Conservation (phyloP, 1,140 invertebrate genomes). For the Pteromalus puparum region DNA sequence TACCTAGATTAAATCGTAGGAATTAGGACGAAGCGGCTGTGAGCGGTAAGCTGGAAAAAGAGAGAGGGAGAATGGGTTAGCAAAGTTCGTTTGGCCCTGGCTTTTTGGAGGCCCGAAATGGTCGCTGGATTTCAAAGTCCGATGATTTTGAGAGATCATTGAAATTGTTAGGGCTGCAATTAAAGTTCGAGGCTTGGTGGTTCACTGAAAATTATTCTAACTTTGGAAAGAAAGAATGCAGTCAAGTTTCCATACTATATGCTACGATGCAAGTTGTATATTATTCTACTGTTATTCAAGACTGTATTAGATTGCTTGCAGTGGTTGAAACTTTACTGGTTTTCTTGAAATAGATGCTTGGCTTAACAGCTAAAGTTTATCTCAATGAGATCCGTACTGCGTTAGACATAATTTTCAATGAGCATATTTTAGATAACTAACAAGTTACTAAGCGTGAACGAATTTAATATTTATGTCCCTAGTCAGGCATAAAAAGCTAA, state of each 20-base stretch:
- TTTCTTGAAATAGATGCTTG: neutral
- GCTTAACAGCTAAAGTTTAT: neutral
- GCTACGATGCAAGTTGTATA: neutral
- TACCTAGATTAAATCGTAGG: slow-evolving; percentile 37
- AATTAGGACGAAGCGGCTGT: neutral
- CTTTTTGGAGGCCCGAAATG: neutral
- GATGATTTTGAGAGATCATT: too few species aligned
- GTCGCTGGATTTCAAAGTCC: neutral
- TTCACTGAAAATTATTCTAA: neutral
- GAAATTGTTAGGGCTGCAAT: too few species aligned
- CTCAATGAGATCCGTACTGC: neutral
- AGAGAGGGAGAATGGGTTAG: neutral
- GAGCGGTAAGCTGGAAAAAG: neutral
- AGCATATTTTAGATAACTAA: neutral
- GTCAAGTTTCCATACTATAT: too few species aligned
- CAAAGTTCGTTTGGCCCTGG: neutral
- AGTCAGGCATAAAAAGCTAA: too few species aligned
- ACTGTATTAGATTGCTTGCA: neutral
- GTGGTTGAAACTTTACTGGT: neutral
- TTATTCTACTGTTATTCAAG: neutral
- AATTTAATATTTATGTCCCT: too few species aligned
- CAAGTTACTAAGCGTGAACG: too few species aligned
- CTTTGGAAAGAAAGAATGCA: neutral
- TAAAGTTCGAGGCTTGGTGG: too few species aligned
- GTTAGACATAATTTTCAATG: neutral